Conservation (phyloP, 2,888 invertebrate species). For the Silvanus unidentatus region DNA sequence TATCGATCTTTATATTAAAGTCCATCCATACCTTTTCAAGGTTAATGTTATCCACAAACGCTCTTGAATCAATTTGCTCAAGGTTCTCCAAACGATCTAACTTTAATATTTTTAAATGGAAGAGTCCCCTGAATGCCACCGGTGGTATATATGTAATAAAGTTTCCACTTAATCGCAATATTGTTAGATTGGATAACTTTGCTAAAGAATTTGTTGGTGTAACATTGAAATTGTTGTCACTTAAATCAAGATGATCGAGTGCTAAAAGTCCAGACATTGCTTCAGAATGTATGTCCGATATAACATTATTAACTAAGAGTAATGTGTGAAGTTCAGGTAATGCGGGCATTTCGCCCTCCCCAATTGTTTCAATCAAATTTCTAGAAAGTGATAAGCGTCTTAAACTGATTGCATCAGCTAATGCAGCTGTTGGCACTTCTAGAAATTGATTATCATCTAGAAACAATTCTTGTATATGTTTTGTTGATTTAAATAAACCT, state of each 20-base stretch:
- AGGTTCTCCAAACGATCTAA: constrained; percentile 64
- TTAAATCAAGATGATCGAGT: constrained; percentile 67
- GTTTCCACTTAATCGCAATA: constrained; percentile 73
- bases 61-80: constrained; percentile 65
- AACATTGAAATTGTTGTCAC: constrained; percentile 74
- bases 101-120: constrained; percentile 70
- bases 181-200: constrained; percentile 69
- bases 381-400: constrained; percentile 70
- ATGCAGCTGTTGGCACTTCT: constrained; percentile 66
- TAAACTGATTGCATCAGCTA: constrained; percentile 60
- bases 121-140: constrained; percentile 77
- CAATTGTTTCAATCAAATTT: constrained; percentile 70
- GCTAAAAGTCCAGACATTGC: constrained; percentile 70
- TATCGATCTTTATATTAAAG: constrained; percentile 66
- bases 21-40: constrained; percentile 72
- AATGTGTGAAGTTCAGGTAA: constrained; percentile 66
- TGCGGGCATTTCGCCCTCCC: constrained; percentile 66
- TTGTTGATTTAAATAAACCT: constrained; percentile 62
- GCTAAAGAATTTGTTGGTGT: constrained; percentile 72
- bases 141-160: constrained; percentile 66
- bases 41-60: constrained; percentile 80
- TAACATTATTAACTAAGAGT: constrained; percentile 69
- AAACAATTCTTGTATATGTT: constrained; percentile 66
- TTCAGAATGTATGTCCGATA: constrained; percentile 63
- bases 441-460: constrained; percentile 74